Percentiles rank a stretch among this genome's conserved stretches.
These are phyloP conservation scores for Thripadectes ignobilis DNA, from an alignment of 2,797 vertebrate species.

Conservation along the genomic window DNA sequence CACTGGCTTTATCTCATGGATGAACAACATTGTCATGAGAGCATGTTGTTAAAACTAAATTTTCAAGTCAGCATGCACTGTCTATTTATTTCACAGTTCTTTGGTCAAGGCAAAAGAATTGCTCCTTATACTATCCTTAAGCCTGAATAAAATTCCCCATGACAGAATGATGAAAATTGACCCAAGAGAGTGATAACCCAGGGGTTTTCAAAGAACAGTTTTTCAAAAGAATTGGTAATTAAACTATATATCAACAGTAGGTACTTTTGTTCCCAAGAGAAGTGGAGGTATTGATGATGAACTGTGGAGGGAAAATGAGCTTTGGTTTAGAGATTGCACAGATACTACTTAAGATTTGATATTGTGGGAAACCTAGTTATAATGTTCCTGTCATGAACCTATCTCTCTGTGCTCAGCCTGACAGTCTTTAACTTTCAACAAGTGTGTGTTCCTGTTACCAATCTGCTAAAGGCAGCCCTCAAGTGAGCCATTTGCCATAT, in stretches of 20 bases:
- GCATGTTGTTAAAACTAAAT: neutral
- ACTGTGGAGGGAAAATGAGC: neutral
- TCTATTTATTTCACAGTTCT: neutral
- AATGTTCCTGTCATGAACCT: neutral
- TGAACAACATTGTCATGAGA: neutral
- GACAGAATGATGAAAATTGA: neutral
- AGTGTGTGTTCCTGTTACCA: neutral
- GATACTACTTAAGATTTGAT: neutral
- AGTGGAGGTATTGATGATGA: neutral
- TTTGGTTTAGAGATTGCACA: neutral
- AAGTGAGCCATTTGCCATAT: neutral
- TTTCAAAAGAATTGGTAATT: neutral
- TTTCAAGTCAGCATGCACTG: neutral
- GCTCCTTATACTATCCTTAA: neutral
- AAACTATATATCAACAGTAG: neutral
- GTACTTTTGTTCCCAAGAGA: neutral
- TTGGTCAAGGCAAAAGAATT: neutral
- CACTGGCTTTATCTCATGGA: neutral
- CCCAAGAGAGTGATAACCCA: neutral
- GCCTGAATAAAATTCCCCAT: neutral
- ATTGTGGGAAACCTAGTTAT: neutral
- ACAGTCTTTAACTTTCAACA: neutral
- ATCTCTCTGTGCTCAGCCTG: neutral
- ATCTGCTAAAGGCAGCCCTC: neutral
- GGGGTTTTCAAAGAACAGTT: neutral